Evolutionary conservation across 2,797 vertebrate species (phyloP), one percentile per base, ranked within the genome.

Genomic region (Myripristis murdjan): DNA sequence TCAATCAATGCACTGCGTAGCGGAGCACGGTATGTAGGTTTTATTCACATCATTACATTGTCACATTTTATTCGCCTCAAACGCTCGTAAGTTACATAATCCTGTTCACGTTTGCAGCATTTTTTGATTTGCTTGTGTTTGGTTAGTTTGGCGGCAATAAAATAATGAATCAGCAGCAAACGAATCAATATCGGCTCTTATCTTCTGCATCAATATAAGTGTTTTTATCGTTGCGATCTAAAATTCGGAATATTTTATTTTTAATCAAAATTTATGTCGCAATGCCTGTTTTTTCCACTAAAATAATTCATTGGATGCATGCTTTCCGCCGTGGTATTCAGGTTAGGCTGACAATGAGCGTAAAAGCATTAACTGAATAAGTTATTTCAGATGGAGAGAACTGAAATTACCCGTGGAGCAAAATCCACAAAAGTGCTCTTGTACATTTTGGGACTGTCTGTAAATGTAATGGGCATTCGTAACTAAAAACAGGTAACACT

Each of bases 1-100:
- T 93, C 94, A 96, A 96, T 97, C 95, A 92, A 95, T 96, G 96
- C 85, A 64, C 83, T 41, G 90, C 91, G 86, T 90, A 92, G 91
- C 88, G 81, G 90, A 93, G 93, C 95, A 95, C 94, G 96, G 95
- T 95, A 94, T 52, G 92, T 93, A 73, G 61, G 44, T 73, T 85
- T 87, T 75, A 70, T 83, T 77, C 55, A 81, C 64, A 5, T 68
- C 64, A 31, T 79, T 62, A 62, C 43, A 72, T 71, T 74, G 23
- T 69, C 75, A 75, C 69, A 23, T 84, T 77, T 70, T 52, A 72
- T 70, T 73, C 61, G 44, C 31, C 48, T 70, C 66, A 26, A 48
- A 67, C 20, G 2, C n/a, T 16, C n/a, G n/a, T n/a, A n/a, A n/a
- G 31, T 58, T 53, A 12, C 65, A 47, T 47, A 54, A 64, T 31